Evolutionary conservation across 2,888 invertebrate species (phyloP), one percentile per base, ranked within the genome.

Genomic region (Cabera pusaria): DNA sequence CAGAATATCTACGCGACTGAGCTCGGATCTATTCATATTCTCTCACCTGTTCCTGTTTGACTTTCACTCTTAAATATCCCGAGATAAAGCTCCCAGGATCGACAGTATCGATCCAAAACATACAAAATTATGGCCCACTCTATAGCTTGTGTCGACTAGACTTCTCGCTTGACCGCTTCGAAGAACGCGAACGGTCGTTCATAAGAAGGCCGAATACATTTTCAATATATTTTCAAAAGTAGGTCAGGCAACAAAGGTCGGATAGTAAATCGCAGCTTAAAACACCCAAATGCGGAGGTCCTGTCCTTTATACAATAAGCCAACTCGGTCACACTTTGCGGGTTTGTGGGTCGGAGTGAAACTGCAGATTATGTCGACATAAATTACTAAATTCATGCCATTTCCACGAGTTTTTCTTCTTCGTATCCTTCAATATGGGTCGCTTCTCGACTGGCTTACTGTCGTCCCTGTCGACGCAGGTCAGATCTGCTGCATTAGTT

Each of bases 311-410:
- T 31, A 60, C 59, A 56, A 58, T 57, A 60, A 59, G 59, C 60
- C 61, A 54, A 44, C 48, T 37, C 45, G 54, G 59, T 60, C 56
- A 59, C 61, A 60, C 24, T 63, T 57, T 61, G 61, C 52, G 58
- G 52, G 49, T 29, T 51, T 52, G 53, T 54, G 55, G 55, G 56
- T 49, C 35, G 53, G 56, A 64, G 56, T 64, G 56, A 60, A 67
- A 67, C 54, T 59, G 56, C 59, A 66, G 67, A 70, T 73, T 69
- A 68, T 63, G 50, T 52, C 48, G 52, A 60, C 63, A 63, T 69
- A 72, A 70, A 68, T 70, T 67, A 49, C 53, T 50, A 56, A 63
- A 65, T 63, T 59, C 56, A 43, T 41, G 52, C 51, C 59, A 58
- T 67, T 52, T 43, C 33, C 36, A 44, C 23, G 44, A 46, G 46